A percentile compares a stretch with the other conserved stretches of the same genome.
phyloP scores from a whole-genome alignment of 2,888 invertebrate species.

The Drosophila niveifrons region DNA sequence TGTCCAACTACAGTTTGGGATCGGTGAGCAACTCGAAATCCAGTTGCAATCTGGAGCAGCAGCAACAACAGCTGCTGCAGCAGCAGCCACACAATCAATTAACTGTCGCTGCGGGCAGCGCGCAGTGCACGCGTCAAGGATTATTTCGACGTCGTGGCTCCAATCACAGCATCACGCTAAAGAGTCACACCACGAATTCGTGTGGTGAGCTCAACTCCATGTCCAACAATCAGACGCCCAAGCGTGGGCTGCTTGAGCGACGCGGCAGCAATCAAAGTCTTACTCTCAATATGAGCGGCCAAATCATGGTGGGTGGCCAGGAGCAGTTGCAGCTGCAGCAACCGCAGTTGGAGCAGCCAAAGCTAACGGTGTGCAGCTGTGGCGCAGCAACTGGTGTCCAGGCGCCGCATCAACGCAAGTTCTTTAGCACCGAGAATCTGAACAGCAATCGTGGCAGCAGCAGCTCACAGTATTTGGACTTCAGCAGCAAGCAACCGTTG shows the following conservation, averaged over 20 bases:
- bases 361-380: constrained; percentile 63
- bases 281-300: constrained; percentile 89
- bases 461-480: constrained; percentile 80
- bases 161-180: constrained; percentile 87
- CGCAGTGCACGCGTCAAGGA: constrained; percentile 64
- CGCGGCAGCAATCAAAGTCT: constrained; percentile 96
- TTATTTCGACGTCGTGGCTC: constrained; percentile 85
- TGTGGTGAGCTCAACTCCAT: constrained; percentile 86
- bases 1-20: constrained; percentile 87
- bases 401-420: constrained; percentile 82
- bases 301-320: constrained; percentile 31
- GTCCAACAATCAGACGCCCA: constrained; percentile 85
- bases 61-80: constrained; percentile 31
- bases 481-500: constrained; percentile 80
- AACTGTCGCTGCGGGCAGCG: constrained; percentile 59
- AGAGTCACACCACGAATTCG: constrained; percentile 85
- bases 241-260: constrained; percentile 92
- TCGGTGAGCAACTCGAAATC: constrained; percentile 85
- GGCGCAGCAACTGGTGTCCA: constrained; percentile 62
- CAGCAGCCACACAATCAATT: constrained; percentile 39
- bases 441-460: constrained; percentile 71
- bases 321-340: constrained; percentile 29
- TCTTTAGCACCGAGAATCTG: constrained; percentile 85
- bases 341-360: constrained; percentile 59
- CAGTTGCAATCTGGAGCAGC: constrained; percentile 77